Percentiles rank a stretch among this genome's conserved stretches.
Conservation (phyloP, 2,113 vertebrate genomes). For the Numida meleagris region DNA sequence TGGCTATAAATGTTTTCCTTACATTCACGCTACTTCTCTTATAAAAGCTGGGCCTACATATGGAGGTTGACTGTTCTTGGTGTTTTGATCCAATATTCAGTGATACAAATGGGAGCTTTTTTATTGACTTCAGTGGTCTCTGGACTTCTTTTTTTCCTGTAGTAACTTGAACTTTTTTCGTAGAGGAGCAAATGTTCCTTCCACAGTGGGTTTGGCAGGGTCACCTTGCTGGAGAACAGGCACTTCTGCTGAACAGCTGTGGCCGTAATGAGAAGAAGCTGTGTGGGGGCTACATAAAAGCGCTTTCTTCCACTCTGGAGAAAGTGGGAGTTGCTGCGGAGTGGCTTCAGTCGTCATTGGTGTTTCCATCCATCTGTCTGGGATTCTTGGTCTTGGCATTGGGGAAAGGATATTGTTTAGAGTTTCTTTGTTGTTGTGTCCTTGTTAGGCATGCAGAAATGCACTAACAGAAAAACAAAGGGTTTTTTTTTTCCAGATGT, state of each 20-base stretch:
- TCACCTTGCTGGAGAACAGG: not conserved
- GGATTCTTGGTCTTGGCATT: not conserved
- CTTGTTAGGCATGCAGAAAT: not conserved
- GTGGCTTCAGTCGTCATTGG: not conserved
- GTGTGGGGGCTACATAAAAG: not conserved
- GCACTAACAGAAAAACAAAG: not conserved
- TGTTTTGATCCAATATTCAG: not conserved
- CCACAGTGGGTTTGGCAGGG: not conserved
- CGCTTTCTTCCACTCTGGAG: not conserved
- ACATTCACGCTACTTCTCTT: not conserved
- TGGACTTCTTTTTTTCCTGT: not conserved
- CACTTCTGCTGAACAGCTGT: slow-evolving; percentile 1
- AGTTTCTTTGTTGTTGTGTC: not conserved
- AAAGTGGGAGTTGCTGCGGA: not conserved
- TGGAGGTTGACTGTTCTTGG: not conserved
- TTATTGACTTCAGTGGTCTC: not conserved
- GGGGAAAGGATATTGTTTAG: not conserved
- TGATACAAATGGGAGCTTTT: not conserved
- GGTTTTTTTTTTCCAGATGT: not conserved
- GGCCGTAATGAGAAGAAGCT: not conserved
- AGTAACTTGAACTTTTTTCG: not conserved
- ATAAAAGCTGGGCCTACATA: not conserved
- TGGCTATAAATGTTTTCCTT: not conserved
- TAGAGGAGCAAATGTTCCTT: not conserved
- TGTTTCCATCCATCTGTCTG: not conserved